Conservation (phyloP, 2,113 vertebrate species). For the Xerus inauris region DNA sequence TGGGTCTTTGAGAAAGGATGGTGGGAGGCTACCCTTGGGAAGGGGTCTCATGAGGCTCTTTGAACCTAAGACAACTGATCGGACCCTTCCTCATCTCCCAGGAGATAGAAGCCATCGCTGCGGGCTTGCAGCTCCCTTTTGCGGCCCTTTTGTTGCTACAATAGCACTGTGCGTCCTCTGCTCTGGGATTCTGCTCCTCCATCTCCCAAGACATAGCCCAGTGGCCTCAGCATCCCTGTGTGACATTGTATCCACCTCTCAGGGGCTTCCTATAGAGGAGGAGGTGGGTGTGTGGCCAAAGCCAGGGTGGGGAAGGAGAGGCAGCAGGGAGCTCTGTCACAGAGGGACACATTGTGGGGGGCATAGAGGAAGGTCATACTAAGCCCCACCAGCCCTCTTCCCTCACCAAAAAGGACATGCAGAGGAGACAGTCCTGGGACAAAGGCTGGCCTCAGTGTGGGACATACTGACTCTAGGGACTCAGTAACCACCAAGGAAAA, state of each 20-base stretch:
- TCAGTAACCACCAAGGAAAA: not conserved
- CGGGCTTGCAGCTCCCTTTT: not conserved
- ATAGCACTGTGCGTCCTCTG: not conserved
- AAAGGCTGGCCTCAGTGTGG: not conserved
- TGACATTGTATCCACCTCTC: not conserved
- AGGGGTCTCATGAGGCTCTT: not conserved
- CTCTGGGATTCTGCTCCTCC: not conserved
- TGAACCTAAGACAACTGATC: not conserved
- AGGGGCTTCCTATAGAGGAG: not conserved
- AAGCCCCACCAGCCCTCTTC: not conserved
- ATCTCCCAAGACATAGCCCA: not conserved
- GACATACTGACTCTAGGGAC: not conserved
- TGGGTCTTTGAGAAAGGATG: not conserved
- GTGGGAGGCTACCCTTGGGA: not conserved
- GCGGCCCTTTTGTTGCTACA: fast-evolving
- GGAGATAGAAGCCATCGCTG: too few relatives aligned
- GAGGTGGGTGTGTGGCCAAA: not conserved
- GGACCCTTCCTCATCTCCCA: not conserved
- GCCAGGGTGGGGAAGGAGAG: not conserved
- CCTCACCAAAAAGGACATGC: not conserved
- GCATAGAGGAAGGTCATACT: too few relatives aligned
- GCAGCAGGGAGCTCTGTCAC: too few relatives aligned
- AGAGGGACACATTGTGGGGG: too few relatives aligned
- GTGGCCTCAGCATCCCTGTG: not conserved
- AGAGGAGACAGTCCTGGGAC: not conserved